Conservation (phyloP, 2,113 vertebrate species). For the Rattus rattus region DNA sequence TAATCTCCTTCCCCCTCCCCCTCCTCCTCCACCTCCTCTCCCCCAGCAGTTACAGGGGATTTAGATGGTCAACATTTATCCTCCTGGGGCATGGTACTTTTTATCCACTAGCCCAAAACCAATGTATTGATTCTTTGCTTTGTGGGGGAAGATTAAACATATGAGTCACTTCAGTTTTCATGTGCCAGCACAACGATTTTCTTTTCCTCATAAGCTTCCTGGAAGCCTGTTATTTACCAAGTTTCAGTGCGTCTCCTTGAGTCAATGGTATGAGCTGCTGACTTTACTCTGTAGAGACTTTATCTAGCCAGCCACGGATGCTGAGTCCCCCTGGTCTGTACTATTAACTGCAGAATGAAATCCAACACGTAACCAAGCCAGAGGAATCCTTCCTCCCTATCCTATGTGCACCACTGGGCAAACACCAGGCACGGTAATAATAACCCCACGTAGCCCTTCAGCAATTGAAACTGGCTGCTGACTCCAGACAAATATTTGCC, state of each 20-base stretch:
- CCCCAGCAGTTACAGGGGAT: neutral
- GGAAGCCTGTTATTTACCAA: constrained; percentile 37
- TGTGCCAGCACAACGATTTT: neutral
- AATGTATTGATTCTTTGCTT: neutral
- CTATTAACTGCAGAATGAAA: constrained; percentile 1
- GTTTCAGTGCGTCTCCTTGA: constrained; percentile 42
- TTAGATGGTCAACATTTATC: neutral
- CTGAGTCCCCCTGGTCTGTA: neutral
- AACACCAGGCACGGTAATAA: constrained; percentile 47
- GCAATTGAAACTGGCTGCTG: neutral
- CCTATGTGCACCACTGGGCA: neutral
- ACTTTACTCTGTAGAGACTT: neutral
- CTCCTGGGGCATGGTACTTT: neutral
- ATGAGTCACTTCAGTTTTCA: constrained; percentile 10
- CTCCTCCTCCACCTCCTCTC: too few species aligned
- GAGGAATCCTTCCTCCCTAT: constrained; percentile 54
- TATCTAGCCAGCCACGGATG: neutral
- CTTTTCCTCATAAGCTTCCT: neutral
- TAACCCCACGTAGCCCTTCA: constrained; percentile 21
- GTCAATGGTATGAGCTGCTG: neutral
- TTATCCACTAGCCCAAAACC: neutral
- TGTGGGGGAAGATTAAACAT: neutral
- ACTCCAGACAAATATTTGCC: constrained; percentile 71
- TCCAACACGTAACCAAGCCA: neutral
- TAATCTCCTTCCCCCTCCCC: neutral